Conservation (phyloP, 2,113 vertebrate species). For the Bothrops jararaca region DNA sequence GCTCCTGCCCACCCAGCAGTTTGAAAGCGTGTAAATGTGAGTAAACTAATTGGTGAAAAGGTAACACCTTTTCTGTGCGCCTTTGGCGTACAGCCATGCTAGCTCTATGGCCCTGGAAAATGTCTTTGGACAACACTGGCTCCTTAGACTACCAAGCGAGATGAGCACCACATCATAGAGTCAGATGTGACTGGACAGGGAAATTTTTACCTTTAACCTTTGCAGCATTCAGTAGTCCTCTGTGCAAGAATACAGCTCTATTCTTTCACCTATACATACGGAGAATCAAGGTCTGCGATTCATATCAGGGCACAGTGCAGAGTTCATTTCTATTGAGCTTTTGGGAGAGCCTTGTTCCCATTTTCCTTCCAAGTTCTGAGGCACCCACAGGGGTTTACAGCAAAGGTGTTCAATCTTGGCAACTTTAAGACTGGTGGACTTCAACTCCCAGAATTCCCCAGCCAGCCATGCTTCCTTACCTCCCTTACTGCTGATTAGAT, state of each 20-base stretch:
- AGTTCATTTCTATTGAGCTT: background rate
- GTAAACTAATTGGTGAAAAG: background rate
- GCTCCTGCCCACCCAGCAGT: background rate
- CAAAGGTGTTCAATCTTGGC: background rate
- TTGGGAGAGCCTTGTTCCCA: background rate
- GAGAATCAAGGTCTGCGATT: background rate
- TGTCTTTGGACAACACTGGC: too few relatives aligned
- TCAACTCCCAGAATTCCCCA: background rate
- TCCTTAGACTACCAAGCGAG: too few relatives aligned
- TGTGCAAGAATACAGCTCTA: background rate
- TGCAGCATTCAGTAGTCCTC: background rate
- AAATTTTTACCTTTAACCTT: background rate
- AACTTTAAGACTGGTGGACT: background rate
- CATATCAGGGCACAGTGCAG: background rate
- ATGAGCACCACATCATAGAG: background rate
- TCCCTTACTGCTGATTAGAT: background rate
- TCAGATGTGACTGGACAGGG: background rate
- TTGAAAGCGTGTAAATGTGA: background rate
- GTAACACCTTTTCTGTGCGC: background rate
- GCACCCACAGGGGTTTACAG: background rate
- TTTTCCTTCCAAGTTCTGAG: background rate
- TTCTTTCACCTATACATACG: background rate
- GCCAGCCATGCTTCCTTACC: background rate
- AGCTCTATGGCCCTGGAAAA: background rate
- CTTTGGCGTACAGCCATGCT: background rate